Conservation (phyloP, 2,113 vertebrate species). For the Hoplias malabaricus region DNA sequence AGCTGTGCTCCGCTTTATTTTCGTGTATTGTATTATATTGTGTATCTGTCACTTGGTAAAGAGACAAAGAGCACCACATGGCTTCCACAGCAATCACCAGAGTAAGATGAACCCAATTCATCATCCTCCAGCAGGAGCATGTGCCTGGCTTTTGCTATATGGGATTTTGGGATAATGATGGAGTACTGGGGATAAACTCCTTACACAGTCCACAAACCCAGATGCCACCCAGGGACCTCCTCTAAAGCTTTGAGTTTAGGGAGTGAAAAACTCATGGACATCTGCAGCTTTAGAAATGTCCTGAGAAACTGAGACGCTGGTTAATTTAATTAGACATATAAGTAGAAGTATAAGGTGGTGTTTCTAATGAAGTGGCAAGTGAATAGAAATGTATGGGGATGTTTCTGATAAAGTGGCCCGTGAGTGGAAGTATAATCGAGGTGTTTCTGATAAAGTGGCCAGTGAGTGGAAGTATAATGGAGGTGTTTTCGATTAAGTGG, state of each 20-base stretch:
- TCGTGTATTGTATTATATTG: not conserved
- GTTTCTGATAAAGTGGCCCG: too few species aligned
- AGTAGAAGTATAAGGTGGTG: too few species aligned
- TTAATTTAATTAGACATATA: too few species aligned
- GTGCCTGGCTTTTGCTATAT: slow-evolving; percentile 28
- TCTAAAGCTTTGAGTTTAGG: slow-evolving; percentile 23
- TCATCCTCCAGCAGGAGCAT: slow-evolving; percentile 40
- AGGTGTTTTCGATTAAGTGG: too few species aligned
- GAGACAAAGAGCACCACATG: slow-evolving; percentile 52
- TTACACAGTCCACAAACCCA: slow-evolving; percentile 42
- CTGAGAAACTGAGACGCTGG: too few species aligned
- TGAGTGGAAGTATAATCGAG: too few species aligned
- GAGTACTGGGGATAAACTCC: slow-evolving; percentile 41
- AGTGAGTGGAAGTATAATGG: too few species aligned
- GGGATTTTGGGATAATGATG: slow-evolving; percentile 49
- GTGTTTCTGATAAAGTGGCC: too few species aligned
- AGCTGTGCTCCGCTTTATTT: not conserved
- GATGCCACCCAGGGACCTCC: slow-evolving; percentile 35
- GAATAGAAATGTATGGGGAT: too few species aligned
- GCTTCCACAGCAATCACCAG: slow-evolving; percentile 48
- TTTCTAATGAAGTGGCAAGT: too few species aligned
- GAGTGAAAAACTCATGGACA: too few species aligned
- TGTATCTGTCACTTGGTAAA: slow-evolving; percentile 38
- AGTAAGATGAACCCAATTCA: slow-evolving; percentile 54
- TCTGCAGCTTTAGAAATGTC: too few species aligned